Conservation (phyloP, 2,888 invertebrate species). For the Tipula lateralis region DNA sequence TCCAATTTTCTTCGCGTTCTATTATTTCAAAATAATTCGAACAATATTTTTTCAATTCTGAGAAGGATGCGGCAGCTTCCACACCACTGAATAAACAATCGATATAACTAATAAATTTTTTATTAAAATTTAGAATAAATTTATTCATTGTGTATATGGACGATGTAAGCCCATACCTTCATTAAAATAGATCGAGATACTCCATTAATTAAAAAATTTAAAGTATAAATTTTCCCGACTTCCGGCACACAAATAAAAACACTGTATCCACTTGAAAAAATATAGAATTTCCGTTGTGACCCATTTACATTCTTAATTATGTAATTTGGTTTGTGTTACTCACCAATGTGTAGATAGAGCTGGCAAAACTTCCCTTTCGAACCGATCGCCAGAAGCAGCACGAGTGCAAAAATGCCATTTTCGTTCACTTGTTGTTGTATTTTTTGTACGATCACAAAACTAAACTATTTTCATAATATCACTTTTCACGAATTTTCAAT, state of each 20-base stretch:
- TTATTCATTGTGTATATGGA: background rate
- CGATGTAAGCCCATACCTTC: background rate
- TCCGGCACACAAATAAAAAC: conserved; percentile 3
- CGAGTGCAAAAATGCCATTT: conserved; percentile 45
- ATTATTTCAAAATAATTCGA: background rate
- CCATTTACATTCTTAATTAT: background rate
- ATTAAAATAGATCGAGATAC: background rate
- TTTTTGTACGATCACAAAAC: background rate
- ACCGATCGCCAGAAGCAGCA: conserved; percentile 47
- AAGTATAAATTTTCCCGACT: background rate
- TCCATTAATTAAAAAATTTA: background rate
- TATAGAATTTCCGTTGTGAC: background rate
- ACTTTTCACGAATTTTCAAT: background rate
- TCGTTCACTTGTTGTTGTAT: background rate
- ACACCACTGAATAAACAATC: background rate
- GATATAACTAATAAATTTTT: background rate
- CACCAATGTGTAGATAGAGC: conserved; percentile 41
- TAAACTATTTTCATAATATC: background rate
- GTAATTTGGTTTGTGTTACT: conserved; percentile 28
- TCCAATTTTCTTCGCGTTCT: background rate
- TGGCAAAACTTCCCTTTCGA: conserved; percentile 44
- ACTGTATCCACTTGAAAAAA: background rate
- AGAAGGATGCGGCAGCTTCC: background rate
- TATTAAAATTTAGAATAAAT: background rate
- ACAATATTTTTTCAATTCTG: background rate